Evolutionary conservation across 1,140 invertebrate genomes (phyloP).

Genomic region (Adelges cooleyi): DNA sequence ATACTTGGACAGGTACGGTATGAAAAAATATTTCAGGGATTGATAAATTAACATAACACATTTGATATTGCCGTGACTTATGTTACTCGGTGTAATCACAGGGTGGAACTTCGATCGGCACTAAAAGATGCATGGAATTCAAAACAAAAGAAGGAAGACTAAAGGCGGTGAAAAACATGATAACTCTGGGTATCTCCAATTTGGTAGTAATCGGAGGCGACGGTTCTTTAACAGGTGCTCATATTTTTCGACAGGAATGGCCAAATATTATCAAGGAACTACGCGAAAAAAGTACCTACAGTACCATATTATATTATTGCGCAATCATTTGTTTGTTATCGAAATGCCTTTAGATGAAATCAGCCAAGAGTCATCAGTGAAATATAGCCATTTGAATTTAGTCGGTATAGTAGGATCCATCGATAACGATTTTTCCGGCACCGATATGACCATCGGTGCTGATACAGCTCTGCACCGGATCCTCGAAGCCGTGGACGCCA

Average conservation of each 20-base stretch:
- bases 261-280: neutral
- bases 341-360: neutral
- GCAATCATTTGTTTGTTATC: neutral
- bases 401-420: conserved; percentile 54
- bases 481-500: conserved; percentile 51
- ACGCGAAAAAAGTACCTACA: neutral
- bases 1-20: conserved; percentile 46
- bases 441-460: conserved; percentile 55
- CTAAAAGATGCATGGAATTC: conserved; percentile 48
- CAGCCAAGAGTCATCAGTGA: neutral
- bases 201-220: conserved; percentile 54
- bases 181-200: conserved; percentile 44
- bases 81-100: too few species aligned
- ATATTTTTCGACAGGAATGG: conserved; percentile 42
- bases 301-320: too few species aligned
- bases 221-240: conserved; percentile 50
- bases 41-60: too few species aligned
- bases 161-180: conserved; percentile 45
- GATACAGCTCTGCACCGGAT: conserved; percentile 53
- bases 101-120: conserved; percentile 52
- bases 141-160: conserved; percentile 43
- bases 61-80: too few species aligned
- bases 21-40: too few species aligned
- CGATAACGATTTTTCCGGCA: conserved; percentile 56
- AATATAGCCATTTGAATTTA: conserved; percentile 39